Conservation (phyloP, 2,888 invertebrate genomes). For the Drosophila imparisetae region DNA sequence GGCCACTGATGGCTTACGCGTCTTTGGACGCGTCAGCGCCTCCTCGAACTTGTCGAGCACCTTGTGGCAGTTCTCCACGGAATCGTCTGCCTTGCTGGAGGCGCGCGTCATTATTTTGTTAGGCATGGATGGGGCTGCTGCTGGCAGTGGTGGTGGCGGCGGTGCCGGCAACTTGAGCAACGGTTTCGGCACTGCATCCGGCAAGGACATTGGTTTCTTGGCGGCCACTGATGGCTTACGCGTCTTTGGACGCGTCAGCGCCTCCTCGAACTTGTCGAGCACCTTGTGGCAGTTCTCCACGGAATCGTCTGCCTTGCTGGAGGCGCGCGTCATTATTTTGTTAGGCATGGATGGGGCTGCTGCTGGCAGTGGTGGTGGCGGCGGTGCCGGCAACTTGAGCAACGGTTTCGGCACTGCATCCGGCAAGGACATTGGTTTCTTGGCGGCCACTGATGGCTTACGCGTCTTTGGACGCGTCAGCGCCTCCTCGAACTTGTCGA, state of each 20-base stretch:
- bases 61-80: slow-evolving; percentile 62
- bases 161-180: slow-evolving; percentile 42
- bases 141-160: slow-evolving; percentile 82
- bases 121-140: slow-evolving; percentile 66
- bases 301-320: slow-evolving; percentile 62
- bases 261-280: slow-evolving; percentile 58
- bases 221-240: slow-evolving; percentile 46
- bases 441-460: slow-evolving; percentile 31
- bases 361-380: slow-evolving; percentile 83
- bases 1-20: slow-evolving; percentile 47
- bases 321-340: slow-evolving; percentile 78
- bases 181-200: not conserved
- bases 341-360: slow-evolving; percentile 64
- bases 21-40: slow-evolving; percentile 43
- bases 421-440: slow-evolving; percentile 17
- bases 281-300: slow-evolving; percentile 64
- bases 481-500: slow-evolving; percentile 58
- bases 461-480: slow-evolving; percentile 52
- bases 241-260: slow-evolving; percentile 42
- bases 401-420: slow-evolving; percentile 1
- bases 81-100: slow-evolving; percentile 62
- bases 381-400: slow-evolving; percentile 42
- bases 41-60: slow-evolving; percentile 61
- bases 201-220: slow-evolving; percentile 19
- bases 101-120: slow-evolving; percentile 79